Conservation (phyloP, 2,888 invertebrate genomes). For the Rhamnusium bicolor region DNA sequence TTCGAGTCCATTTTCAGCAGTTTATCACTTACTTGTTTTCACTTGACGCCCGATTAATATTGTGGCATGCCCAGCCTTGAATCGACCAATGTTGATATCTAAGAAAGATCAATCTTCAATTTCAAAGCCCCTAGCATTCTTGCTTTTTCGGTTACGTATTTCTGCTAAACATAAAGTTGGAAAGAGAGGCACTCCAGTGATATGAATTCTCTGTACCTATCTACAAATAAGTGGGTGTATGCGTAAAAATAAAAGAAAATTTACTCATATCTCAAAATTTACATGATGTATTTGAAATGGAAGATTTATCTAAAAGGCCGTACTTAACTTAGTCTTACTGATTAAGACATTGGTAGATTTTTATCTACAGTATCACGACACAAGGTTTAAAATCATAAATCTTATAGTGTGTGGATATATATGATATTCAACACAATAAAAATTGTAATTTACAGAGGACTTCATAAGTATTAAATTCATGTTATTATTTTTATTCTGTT, state of each 20-base stretch:
- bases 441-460: not conserved
- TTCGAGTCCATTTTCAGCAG: slow-evolving; percentile 70
- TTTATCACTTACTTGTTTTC: slow-evolving; percentile 72
- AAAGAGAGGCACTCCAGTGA: not conserved
- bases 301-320: slow-evolving; percentile 46
- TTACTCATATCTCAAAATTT: slow-evolving; percentile 40
- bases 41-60: slow-evolving; percentile 72
- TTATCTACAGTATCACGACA: slow-evolving; percentile 38
- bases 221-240: slow-evolving; percentile 27
- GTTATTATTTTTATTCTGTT: not conserved
- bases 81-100: slow-evolving; percentile 65
- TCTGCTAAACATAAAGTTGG: slow-evolving; percentile 21
- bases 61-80: slow-evolving; percentile 69
- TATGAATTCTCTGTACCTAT: slow-evolving; percentile 5
- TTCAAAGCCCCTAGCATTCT: slow-evolving; percentile 46
- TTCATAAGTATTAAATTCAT: not conserved
- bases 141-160: slow-evolving; percentile 36
- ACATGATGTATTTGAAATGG: slow-evolving; percentile 41
- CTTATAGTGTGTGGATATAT: not conserved
- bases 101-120: slow-evolving; percentile 62
- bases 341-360: slow-evolving; percentile 49
- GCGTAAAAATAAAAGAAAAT: slow-evolving; percentile 44
- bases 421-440: not conserved
- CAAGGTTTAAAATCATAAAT: slow-evolving; percentile 15
- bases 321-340: slow-evolving; percentile 38